Evolutionary conservation across 2,797 vertebrate species (phyloP), one percentile per base, ranked within the genome.

Genomic region (Tragelaphus oryx): DNA sequence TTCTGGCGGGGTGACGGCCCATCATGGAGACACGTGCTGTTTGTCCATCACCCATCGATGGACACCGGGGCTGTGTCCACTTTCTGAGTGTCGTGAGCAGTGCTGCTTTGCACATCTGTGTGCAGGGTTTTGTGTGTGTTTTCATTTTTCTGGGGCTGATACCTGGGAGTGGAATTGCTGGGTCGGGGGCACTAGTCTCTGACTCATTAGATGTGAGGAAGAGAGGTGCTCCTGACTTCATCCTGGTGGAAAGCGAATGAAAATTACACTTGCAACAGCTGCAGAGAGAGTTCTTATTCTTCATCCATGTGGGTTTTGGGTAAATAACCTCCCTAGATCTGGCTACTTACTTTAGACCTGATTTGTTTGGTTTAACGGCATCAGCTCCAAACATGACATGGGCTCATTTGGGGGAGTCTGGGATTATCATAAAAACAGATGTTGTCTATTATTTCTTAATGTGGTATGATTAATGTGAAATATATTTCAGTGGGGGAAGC

Each of bases 1-100:
- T 13, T 20, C 16, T 20, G 28, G 57, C 81, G 0, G 3, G 16
- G 0, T 24, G 37, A 10, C 1, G 2, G 0, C 20, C 30, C 2
- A 0, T 26, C 4, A 0, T 50, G 7, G 8, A 28, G 79, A 6
- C 22, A 0, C 3, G 7, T 18, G 62, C 8, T 65, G 22, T 55
- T 37, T 16, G 5, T 20, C 76, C 8, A 0, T 33, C 79, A 4
- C 78, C 33, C 24, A 33, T 4, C 8, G 9, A 20, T 6, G 41
- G 76, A 14, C 48, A 0, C 80, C 18, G 4, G n/a, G 9, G 16
- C n/a, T 0, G 30, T 57, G 62, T 55, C 28, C 30, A 26, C 37
- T 75, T 79, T 37, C 12, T 37, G 28, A 7, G 14, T 62, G 28
- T 52, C 55, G 1, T 52, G 30, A 24, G 17, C 37, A 24, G 75